Conservation (phyloP, 2,888 invertebrate species). For the Stomorhina lunata region DNA sequence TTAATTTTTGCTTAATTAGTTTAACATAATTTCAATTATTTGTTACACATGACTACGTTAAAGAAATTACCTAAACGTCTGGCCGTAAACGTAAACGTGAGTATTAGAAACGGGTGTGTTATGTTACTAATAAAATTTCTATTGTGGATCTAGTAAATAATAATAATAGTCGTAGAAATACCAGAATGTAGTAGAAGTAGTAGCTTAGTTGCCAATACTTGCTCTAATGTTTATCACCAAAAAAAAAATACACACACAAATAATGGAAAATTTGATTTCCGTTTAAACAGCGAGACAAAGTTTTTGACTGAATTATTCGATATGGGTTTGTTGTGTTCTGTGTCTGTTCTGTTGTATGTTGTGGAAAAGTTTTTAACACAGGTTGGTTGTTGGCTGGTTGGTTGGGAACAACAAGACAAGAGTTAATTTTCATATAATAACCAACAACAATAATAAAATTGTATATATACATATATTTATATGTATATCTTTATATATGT, state of each 20-base stretch:
- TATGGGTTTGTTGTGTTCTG: conserved; percentile 11
- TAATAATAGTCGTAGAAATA: background rate
- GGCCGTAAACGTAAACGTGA: conserved; percentile 29
- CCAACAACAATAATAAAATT: conserved; percentile 10
- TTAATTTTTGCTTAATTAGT: conserved; percentile 35
- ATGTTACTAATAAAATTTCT: conserved; percentile 23
- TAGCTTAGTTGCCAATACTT: conserved; percentile 65
- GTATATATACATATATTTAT: background rate
- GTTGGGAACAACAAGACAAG: conserved; percentile 33
- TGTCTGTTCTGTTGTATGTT: background rate
- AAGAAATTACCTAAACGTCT: conserved; percentile 45
- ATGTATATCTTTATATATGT: too few relatives aligned
- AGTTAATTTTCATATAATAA: conserved; percentile 66
- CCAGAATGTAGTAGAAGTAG: conserved; percentile 1
- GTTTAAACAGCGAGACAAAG: conserved; percentile 58
- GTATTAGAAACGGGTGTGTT: conserved; percentile 32
- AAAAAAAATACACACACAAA: too few relatives aligned
- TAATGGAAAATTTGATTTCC: conserved; percentile 71
- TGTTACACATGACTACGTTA: conserved; percentile 18
- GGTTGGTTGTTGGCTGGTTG: conserved; percentile 21
- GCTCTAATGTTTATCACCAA: conserved; percentile 70
- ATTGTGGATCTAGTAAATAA: background rate
- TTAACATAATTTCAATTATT: conserved; percentile 28
- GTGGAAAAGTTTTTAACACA: conserved; percentile 49
- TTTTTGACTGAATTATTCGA: conserved; percentile 39